phyloP scores from a whole-genome alignment of 2,797 vertebrate genomes.

The Pantherophis vulpinus region DNA sequence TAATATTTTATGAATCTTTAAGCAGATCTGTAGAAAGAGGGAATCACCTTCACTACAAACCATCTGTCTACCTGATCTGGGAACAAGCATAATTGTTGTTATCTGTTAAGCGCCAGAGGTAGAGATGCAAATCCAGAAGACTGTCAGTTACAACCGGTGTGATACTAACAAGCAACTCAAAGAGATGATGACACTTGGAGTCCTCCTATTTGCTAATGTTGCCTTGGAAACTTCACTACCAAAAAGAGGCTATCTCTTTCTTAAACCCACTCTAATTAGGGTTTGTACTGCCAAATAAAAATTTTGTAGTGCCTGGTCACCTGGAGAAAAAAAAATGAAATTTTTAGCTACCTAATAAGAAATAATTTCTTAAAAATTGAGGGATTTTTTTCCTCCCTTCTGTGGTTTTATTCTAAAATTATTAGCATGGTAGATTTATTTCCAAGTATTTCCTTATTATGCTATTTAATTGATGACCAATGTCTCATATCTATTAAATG shows the following conservation, averaged over 20 bases:
- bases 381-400: background rate
- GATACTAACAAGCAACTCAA: background rate
- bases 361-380: background rate
- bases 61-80: slow-evolving; percentile 12
- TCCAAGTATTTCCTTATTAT: background rate
- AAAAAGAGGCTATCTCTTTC: background rate
- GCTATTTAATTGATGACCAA: background rate
- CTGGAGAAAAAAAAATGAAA: background rate
- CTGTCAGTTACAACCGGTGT: background rate
- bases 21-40: background rate
- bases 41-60: background rate
- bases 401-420: background rate
- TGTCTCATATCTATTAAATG: background rate
- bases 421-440: background rate
- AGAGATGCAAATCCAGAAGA: slow-evolving; percentile 12
- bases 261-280: background rate
- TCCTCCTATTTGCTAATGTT: background rate
- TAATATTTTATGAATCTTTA: slow-evolving; percentile 4
- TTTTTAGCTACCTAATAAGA: background rate
- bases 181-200: background rate
- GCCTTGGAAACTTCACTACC: background rate
- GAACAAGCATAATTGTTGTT: slow-evolving; percentile 1
- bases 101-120: background rate
- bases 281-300: background rate
- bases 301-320: no score